Percentiles rank a stretch among this genome's conserved stretches.
Evolutionary conservation across 1,140 invertebrate species (phyloP).

Genomic region (Zaprionus ghesquierei): DNA sequence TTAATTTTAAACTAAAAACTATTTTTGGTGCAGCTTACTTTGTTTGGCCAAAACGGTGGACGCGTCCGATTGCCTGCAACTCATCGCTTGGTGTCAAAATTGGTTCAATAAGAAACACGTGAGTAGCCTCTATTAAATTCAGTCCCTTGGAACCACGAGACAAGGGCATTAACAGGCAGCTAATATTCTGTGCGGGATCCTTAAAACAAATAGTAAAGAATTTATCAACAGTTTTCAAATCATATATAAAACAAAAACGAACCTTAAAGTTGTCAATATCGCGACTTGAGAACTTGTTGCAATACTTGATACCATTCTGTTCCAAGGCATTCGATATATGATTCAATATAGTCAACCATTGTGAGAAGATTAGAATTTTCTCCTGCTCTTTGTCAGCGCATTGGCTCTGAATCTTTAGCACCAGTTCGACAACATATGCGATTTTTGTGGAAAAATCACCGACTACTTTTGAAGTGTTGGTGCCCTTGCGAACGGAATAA

Average conservation of each 20-base stretch:
- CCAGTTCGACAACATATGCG: conserved; percentile 85
- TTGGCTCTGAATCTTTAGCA: conserved; percentile 85
- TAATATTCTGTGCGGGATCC: conserved; percentile 83
- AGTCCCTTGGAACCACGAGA: conserved; percentile 89
- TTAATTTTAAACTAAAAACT: not conserved
- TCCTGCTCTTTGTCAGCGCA: conserved; percentile 80
- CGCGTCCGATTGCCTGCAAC: conserved; percentile 90
- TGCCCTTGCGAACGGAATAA: conserved; percentile 49
- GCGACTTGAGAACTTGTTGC: conserved; percentile 83
- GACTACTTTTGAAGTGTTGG: conserved; percentile 58
- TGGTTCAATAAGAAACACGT: conserved; percentile 91
- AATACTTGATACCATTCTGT: conserved; percentile 85
- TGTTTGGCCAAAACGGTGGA: conserved; percentile 91
- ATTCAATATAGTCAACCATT: conserved; percentile 87
- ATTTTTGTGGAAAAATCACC: conserved; percentile 90
- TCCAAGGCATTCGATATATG: conserved; percentile 85
- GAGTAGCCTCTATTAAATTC: conserved; percentile 91
- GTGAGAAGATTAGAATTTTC: conserved; percentile 90
- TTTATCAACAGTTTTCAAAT: not conserved
- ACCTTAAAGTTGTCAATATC: conserved; percentile 85
- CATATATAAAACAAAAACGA: not conserved
- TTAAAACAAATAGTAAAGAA: conserved; percentile 25
- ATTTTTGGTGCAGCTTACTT: conserved; percentile 82
- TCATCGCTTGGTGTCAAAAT: conserved; percentile 89
- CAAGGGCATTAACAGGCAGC: conserved; percentile 88